phyloP scores from a whole-genome alignment of 2,797 vertebrate species.

The Adrianichthys oophorus region DNA sequence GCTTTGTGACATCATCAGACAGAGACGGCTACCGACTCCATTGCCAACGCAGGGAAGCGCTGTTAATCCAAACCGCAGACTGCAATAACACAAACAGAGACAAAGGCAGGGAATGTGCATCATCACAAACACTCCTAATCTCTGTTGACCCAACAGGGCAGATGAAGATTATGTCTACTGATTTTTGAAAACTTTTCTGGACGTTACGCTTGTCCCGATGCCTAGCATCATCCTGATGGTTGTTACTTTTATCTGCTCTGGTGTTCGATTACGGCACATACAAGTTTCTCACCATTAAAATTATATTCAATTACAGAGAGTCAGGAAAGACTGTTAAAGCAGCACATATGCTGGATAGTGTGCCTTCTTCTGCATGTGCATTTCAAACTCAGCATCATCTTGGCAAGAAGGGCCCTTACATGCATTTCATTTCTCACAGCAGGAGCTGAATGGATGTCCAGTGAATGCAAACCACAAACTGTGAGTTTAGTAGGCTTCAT shows the following conservation, averaged over 20 bases:
- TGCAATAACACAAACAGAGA: constrained; percentile 61
- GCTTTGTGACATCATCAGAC: constrained; percentile 81
- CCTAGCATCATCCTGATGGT: constrained; percentile 26
- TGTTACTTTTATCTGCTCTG: constrained; percentile 38
- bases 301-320: constrained; percentile 74
- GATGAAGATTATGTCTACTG: neutral
- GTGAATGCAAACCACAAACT: constrained; percentile 9
- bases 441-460: neutral
- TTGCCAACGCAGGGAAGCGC: constrained; percentile 55
- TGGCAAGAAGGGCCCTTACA: constrained; percentile 26
- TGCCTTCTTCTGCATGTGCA: constrained; percentile 5
- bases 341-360: neutral
- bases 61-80: constrained; percentile 70
- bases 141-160: constrained; percentile 48
- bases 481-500: constrained; percentile 13
- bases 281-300: constrained; percentile 69
- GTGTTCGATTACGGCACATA: constrained; percentile 68
- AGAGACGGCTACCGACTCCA: constrained; percentile 67
- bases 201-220: neutral
- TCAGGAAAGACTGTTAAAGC: constrained; percentile 64
- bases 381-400: constrained; percentile 49
- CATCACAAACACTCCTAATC: constrained; percentile 69
- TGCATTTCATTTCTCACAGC: constrained; percentile 28
- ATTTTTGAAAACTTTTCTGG: constrained; percentile 4
- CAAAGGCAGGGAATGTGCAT: constrained; percentile 66